Percentiles rank a stretch among this genome's conserved stretches.
Evolutionary conservation across 1,140 invertebrate genomes (phyloP).

Genomic region (Aphelenchoides avenae): DNA sequence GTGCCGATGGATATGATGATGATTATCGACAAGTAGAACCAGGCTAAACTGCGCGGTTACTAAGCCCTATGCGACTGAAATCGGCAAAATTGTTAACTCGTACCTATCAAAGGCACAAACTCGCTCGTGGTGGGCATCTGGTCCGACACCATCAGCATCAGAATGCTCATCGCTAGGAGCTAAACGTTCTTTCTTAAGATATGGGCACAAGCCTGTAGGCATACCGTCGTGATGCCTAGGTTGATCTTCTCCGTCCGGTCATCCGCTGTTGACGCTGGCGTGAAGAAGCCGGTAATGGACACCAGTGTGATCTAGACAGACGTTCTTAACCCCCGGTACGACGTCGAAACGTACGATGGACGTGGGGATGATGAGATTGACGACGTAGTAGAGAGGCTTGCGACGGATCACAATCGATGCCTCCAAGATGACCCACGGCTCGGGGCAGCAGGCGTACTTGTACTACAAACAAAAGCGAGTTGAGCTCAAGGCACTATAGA

Average conservation of each 20-base stretch:
- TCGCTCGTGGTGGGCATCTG: constrained; percentile 58
- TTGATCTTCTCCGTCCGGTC: constrained; percentile 55
- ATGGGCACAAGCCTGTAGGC: constrained; percentile 2
- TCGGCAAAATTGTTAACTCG: constrained; percentile 5
- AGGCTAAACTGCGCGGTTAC: constrained; percentile 31
- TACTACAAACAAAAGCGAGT: constrained; percentile 40
- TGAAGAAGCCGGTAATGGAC: constrained; percentile 58
- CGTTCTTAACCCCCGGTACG: too few species aligned
- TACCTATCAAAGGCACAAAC: constrained; percentile 55
- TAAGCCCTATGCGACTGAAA: too few species aligned
- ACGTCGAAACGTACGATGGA: too few species aligned
- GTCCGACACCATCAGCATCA: constrained; percentile 58
- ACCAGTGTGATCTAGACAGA: too few species aligned
- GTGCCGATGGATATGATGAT: constrained; percentile 58
- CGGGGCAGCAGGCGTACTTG: constrained; percentile 57
- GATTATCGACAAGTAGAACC: constrained; percentile 55
- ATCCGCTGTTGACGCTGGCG: constrained; percentile 55
- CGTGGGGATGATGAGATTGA: constrained; percentile 51
- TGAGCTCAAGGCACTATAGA: not conserved
- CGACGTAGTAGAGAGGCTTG: constrained; percentile 53
- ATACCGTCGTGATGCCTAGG: constrained; percentile 37
- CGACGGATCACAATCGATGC: constrained; percentile 48
- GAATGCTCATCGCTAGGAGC: constrained; percentile 56
- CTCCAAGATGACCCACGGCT: constrained; percentile 54
- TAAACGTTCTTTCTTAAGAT: constrained; percentile 2